Base-by-base conservation (phyloP, 2,888 invertebrate genomes). In the Antheraea assamensis region DNA sequence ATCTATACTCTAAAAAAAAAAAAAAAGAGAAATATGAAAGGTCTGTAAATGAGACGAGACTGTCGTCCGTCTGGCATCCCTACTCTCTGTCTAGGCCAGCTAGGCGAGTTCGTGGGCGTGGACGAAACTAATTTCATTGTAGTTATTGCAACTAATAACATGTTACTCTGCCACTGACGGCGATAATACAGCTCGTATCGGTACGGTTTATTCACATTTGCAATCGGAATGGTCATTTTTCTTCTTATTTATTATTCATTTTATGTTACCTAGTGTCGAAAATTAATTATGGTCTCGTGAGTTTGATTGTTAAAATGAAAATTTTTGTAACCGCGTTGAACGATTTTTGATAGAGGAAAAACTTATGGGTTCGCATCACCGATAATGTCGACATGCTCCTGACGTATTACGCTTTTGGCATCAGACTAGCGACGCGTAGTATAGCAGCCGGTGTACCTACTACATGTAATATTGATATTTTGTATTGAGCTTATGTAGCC, bases 121-220 rank as follows among this genome's bases (percentile, higher is more conserved):
- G 81, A 80, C 79, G 81, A 79, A 80, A 72, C 82, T 77, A 84
- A 85, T 83, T 84, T 82, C 80, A 82, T 82, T 84, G 77, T 79
- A 78, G 80, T 80, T 82, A 82, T 82, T 80, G 81, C 80, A 82
- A 82, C 77, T 83, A 82, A 83, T 82, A 79, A 80, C 76, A 80
- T 77, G 81, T 80, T 81, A 78, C 76, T n/a, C n/a, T 78, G 72
- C 77, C 79, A 77, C 76, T 78, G 78, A 76, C 79, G 78, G 78
- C 81, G 85, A 86, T 86, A 85, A 68, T 74, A 55, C 30, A 47
- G 52, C 71, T 55, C 66, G 30, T 74, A 87, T 83, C 83, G 76
- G 77, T 81, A 78, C 77, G 83, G 88, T 88, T 87, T 88, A 87
- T 88, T 88, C 87, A 88, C 87, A 80, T 78, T 73, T 71, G 73